A percentile compares a stretch with the other conserved stretches of the same genome.
Conservation (phyloP, 2,888 invertebrate species). For the Euspilapteryx auroguttella region DNA sequence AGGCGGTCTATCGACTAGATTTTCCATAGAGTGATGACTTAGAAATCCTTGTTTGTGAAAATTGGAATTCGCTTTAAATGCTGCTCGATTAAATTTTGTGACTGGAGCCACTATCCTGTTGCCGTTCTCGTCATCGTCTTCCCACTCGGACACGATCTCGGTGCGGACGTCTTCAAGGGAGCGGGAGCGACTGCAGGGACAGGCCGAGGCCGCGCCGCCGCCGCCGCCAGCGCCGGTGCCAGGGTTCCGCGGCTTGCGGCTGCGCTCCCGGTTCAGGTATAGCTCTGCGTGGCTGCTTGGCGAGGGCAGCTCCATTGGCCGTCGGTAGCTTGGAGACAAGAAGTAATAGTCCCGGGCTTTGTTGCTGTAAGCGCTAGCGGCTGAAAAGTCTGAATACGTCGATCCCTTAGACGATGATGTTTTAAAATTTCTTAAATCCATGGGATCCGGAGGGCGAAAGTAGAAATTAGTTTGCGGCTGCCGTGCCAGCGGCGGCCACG, state of each 20-base stretch:
- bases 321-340: constrained; percentile 68
- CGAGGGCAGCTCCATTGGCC: constrained; percentile 65
- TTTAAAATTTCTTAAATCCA: constrained; percentile 51
- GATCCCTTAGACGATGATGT: constrained; percentile 43
- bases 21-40: constrained; percentile 72
- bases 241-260: no score
- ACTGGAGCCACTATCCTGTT: constrained; percentile 57
- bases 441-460: constrained; percentile 48
- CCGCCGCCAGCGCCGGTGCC: constrained; percentile 31
- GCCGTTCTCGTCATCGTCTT: constrained; percentile 66
- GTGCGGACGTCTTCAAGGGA: constrained; percentile 74
- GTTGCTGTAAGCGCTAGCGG: constrained; percentile 50
- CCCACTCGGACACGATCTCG: constrained; percentile 67
- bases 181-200: constrained; percentile 67
- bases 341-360: constrained; percentile 62
- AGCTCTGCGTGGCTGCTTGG: constrained; percentile 31
- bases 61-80: constrained; percentile 29
- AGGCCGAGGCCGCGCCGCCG: constrained; percentile 38
- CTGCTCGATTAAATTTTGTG: constrained; percentile 43
- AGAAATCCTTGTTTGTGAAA: constrained; percentile 50
- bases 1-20: constrained; percentile 60
- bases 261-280: constrained; percentile 33
- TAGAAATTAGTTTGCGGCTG: constrained; percentile 50
- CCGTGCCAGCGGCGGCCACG: constrained; percentile 68
- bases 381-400: constrained; percentile 52